Conservation (phyloP, 2,888 invertebrate species). For the Agrotis segetum region DNA sequence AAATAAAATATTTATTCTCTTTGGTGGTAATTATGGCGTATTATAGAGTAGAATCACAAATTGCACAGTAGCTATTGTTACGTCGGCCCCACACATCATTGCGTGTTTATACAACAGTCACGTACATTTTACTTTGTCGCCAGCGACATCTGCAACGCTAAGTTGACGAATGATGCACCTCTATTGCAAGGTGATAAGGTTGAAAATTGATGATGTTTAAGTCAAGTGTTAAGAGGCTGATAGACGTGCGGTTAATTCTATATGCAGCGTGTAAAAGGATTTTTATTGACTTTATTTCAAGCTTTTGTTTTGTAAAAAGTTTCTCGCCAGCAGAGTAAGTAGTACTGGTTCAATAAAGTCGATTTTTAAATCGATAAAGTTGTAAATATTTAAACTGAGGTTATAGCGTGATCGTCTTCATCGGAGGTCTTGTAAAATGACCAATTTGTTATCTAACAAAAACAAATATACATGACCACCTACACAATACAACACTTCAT, state of each 20-base stretch:
- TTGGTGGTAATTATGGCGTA: constrained; percentile 79
- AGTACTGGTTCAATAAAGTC: constrained; percentile 12
- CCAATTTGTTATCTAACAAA: constrained; percentile 87
- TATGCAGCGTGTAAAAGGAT: constrained; percentile 80
- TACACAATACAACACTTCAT: constrained; percentile 66
- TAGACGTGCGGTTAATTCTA: constrained; percentile 81
- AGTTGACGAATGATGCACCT: constrained; percentile 40
- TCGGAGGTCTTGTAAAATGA: constrained; percentile 81
- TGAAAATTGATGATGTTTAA: constrained; percentile 52
- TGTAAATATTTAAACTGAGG: constrained; percentile 51
- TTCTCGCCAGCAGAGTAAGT: constrained; percentile 2
- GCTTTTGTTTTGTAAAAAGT: constrained; percentile 29
- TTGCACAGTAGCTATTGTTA: constrained; percentile 88
- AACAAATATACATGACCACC: constrained; percentile 88
- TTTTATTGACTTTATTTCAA: constrained; percentile 82
- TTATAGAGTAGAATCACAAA: constrained; percentile 88
- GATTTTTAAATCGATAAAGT: constrained; percentile 18
- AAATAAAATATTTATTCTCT: constrained; percentile 71
- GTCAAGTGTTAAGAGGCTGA: constrained; percentile 65
- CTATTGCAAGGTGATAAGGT: constrained; percentile 69
- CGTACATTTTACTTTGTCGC: constrained; percentile 90
- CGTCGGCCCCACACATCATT: constrained; percentile 88
- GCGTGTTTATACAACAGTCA: constrained; percentile 88
- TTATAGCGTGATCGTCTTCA: constrained; percentile 74
- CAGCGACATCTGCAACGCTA: constrained; percentile 81